Evolutionary conservation across 37 sponge, comb jelly and placozoan genomes (phyloP).

Genomic region (Halichondria panicea): DNA sequence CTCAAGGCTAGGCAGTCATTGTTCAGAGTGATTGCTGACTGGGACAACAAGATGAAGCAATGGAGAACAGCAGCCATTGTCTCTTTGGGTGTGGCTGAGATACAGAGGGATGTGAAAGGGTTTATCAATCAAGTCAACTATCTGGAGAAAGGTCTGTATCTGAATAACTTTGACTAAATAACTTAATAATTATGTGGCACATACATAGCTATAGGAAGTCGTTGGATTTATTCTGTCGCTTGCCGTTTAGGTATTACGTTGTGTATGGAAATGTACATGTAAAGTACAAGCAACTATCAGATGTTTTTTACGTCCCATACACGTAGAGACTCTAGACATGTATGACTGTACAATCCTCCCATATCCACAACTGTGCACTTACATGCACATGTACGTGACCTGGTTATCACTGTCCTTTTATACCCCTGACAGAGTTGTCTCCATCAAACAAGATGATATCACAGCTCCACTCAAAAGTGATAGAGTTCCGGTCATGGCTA

Average conservation of each 20-base stretch:
- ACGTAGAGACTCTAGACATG: background rate
- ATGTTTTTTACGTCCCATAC: background rate
- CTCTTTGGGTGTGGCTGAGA: constrained; percentile 31
- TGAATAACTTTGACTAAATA: too few relatives aligned
- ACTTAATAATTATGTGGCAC: too few relatives aligned
- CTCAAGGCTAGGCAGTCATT: constrained; percentile 31
- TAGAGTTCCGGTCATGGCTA: constrained; percentile 31
- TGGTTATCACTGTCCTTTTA: too few relatives aligned
- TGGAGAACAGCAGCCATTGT: constrained; percentile 23
- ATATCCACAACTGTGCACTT: too few relatives aligned
- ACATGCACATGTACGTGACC: too few relatives aligned
- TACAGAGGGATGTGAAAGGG: constrained; percentile 43
- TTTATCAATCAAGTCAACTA: constrained; percentile 48
- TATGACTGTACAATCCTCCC: too few relatives aligned
- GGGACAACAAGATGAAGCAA: constrained; percentile 22
- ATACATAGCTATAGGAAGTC: too few relatives aligned
- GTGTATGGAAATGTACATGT: too few relatives aligned
- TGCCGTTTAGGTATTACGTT: too few relatives aligned
- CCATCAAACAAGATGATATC: constrained; percentile 39
- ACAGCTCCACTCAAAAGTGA: constrained; percentile 24
- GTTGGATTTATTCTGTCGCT: too few relatives aligned
- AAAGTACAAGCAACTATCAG: too few relatives aligned
- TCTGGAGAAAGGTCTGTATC: constrained; percentile 48
- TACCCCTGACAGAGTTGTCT: background rate
- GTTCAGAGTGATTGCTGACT: constrained; percentile 27